Evolutionary conservation across 2,113 vertebrate species (phyloP), one percentile per base, ranked within the genome.

Genomic region (Podilymbus podiceps): DNA sequence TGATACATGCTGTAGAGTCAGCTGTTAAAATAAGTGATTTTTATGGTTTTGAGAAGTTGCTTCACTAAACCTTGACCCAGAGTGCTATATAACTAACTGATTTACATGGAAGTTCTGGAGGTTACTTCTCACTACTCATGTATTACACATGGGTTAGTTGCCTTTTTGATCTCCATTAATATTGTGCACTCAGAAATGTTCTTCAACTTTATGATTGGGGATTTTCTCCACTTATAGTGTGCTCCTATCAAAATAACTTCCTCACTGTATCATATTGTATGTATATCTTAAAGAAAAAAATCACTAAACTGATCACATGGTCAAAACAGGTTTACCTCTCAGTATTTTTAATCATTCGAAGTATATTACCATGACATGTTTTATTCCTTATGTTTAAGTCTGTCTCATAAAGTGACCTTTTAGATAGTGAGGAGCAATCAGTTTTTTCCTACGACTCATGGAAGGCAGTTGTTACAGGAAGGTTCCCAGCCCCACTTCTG

Each of bases 121-220:
- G 93, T 95, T 96, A 93, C 85, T 96, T 95, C 68, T 96, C 80
- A 44, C 80, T 96, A 56, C 79, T 96, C 92, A 86, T 94, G 95
- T 96, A 95, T 97, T 96, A 96, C 90, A 94, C 60, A 50, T 80
- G 66, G 93, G 92, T 96, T 96, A 95, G 89, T 93, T 94, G 90
- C 76, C 83, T 92, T 93, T 92, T 94, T 93, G 90, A 94, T 96
- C 93, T 93, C 93, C 86, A 89, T 96, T 97, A 96, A 95, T 97
- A 90, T 67, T 86, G 73, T 89, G 73, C 83, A 33, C 83, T 96
- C 76, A 72, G 77, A 96, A 85, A 42, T 90, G 85, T 90, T 96
- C 85, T 91, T 93, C 83, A 92, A 42, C 64, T 86, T 89, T 87
- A 93, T 87, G 76, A 87, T 31, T 89, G 68, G 60, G n/a, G 60